These are phyloP conservation scores for Seriola rivoliana DNA, from an alignment of 2,113 vertebrate genomes.

Conservation along the genomic window DNA sequence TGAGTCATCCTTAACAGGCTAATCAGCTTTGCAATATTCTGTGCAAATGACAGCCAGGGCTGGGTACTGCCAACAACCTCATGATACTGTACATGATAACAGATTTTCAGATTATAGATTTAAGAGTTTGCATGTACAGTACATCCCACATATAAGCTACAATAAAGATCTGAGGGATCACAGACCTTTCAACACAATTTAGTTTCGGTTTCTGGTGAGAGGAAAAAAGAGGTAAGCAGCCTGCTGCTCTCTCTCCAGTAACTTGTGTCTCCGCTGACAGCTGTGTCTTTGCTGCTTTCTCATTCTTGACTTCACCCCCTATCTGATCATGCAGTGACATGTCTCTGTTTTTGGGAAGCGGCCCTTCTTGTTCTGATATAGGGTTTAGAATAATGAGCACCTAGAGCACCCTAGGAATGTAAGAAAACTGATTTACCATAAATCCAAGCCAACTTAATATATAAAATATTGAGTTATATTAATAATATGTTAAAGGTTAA, in stretches of 20 bases:
- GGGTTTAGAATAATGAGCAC: background rate
- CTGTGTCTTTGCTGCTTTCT: background rate
- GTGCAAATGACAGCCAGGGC: slow-evolving; percentile 17
- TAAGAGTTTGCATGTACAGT: background rate
- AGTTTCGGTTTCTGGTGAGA: slow-evolving; percentile 14
- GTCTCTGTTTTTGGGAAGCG: background rate
- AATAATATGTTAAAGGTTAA: background rate
- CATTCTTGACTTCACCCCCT: background rate
- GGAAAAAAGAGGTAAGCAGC: background rate
- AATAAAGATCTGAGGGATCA: background rate
- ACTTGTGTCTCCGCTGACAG: background rate
- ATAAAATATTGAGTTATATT: background rate
- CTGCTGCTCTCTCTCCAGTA: slow-evolving; percentile 1
- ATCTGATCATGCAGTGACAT: slow-evolving; percentile 3
- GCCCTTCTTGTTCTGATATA: background rate
- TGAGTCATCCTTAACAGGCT: slow-evolving; percentile 51
- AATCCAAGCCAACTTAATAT: background rate
- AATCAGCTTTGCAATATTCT: slow-evolving; percentile 63
- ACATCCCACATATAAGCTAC: background rate
- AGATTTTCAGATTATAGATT: background rate
- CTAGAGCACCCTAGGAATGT: background rate
- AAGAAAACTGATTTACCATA: background rate
- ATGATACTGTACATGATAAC: background rate
- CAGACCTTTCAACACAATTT: background rate
- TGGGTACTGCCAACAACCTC: background rate